Percentiles rank a stretch among this genome's conserved stretches.
phyloP scores from a whole-genome alignment of 2,888 invertebrate genomes.

The Drosophila setosimentum region DNA sequence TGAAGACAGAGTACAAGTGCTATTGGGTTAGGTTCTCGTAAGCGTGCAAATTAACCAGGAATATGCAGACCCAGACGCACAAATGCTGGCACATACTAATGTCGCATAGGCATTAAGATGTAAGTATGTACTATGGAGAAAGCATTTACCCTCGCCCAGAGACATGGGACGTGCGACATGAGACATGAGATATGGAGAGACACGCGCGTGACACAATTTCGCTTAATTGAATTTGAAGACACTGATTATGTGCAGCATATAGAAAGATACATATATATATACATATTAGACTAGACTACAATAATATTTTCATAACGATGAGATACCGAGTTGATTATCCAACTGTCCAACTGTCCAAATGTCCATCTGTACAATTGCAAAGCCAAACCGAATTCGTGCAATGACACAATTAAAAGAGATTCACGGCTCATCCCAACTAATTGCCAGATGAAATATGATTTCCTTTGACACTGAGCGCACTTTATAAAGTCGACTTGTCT shows the following conservation, averaged over 20 bases:
- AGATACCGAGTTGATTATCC: not conserved
- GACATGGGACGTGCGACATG: not conserved
- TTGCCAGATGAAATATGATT: constrained; percentile 79
- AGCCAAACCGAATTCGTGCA: constrained; percentile 13
- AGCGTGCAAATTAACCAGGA: constrained; percentile 7
- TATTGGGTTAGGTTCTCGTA: not conserved
- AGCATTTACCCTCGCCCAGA: constrained; percentile 1
- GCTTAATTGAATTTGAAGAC: constrained; percentile 72
- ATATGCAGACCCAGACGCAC: constrained; percentile 18
- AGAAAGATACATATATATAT: not conserved
- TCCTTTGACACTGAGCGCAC: constrained; percentile 82
- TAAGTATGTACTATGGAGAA: not conserved
- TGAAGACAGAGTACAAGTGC: not conserved
- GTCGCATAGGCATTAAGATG: not conserved
- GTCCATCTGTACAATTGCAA: not conserved
- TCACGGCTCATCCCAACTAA: constrained; percentile 55
- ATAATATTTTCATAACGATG: not conserved
- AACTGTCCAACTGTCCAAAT: not conserved
- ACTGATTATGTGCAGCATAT: constrained; percentile 35
- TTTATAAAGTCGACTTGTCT: constrained; percentile 33
- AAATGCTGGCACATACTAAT: constrained; percentile 20
- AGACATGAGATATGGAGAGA: constrained; percentile 2
- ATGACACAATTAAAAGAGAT: constrained; percentile 52
- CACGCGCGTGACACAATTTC: constrained; percentile 74
- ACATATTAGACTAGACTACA: not conserved